Percentiles rank a stretch among this genome's conserved stretches.
Conservation (phyloP, 2,888 invertebrate species). For the Lumbricus terrestris region DNA sequence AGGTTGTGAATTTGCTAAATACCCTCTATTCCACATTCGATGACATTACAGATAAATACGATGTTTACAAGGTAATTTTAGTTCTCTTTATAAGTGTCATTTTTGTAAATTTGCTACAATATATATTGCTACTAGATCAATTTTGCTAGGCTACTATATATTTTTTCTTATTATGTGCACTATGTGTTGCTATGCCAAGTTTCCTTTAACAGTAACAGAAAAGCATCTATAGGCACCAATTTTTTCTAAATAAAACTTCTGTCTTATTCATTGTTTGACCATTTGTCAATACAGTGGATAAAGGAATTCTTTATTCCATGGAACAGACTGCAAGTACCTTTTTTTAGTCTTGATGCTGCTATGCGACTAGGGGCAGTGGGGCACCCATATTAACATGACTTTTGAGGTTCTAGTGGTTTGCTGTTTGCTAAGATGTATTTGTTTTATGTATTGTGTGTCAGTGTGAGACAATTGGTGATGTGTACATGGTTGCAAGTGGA, state of each 20-base stretch:
- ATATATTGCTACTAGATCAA: no score
- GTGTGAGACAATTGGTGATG: slow-evolving; percentile 17
- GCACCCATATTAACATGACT: not conserved
- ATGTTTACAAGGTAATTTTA: slow-evolving; percentile 7
- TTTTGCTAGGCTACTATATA: no score
- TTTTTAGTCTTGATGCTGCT: not conserved
- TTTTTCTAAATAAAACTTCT: not conserved
- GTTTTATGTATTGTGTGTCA: not conserved
- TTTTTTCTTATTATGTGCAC: no score
- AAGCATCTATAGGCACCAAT: not conserved
- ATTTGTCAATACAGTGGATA: not conserved
- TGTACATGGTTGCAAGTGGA: slow-evolving; percentile 33
- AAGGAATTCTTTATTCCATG: not conserved
- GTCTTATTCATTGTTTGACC: not conserved
- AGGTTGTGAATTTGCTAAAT: slow-evolving; percentile 14
- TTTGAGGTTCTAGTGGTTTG: not conserved
- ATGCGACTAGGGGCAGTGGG: not conserved
- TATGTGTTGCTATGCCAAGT: not conserved
- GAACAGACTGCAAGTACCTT: not conserved
- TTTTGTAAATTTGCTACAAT: not conserved
- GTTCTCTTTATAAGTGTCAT: not conserved
- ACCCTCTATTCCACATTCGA: not conserved
- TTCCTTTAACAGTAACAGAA: not conserved
- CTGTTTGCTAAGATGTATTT: not conserved
- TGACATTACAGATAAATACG: slow-evolving; percentile 5